Evolutionary conservation across 2,113 vertebrate species (phyloP), one percentile per base, ranked within the genome.

Genomic region (Origma solitaria): DNA sequence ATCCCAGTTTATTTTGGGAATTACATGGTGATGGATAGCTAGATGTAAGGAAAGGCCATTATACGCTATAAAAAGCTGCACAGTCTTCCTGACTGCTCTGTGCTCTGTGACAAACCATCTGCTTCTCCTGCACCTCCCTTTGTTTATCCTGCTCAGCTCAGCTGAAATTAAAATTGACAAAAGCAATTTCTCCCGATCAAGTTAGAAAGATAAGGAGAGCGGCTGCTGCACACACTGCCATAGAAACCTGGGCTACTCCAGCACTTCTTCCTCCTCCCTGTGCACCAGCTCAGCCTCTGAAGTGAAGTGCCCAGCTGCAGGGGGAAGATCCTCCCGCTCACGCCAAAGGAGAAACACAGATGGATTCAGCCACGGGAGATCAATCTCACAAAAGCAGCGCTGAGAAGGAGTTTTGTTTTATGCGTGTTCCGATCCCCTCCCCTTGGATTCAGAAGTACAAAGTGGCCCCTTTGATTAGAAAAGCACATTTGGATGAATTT

Each of bases 81-180:
- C 71, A 90, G 64, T 54, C 90, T 91, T 90, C 85, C 82, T 86
- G 82, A 85, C 93, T 96, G 82, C 85, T 82, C 94, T 54, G 24
- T 78, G 97, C 92, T 97, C 88, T 95, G 86, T 91, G 91, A 96
- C 92, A 90, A 97, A 90, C 82, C 94, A 95, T 96, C 94, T 97
- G 95, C 95, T 96, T 77, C 61, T 94, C 81, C 73, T 84, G 81
- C 94, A 77, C 86, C 83, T 95, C 88, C 68, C 69, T 86, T 93
- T 96, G 93, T 96, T 96, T 86, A 91, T 95, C 80, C 91, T 97
- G 78, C 71, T 81, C 90, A 25, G 83, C 80, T 96, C 91, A 92
- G 82, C 79, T 86, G 80, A 97, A 97, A 97, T 96, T 88, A 97
- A 97, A 97, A 96, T 91, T 80, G 78, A 97, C 95, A 95, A 96